Conservation (phyloP, 2,797 vertebrate species). For the Clamator glandarius region DNA sequence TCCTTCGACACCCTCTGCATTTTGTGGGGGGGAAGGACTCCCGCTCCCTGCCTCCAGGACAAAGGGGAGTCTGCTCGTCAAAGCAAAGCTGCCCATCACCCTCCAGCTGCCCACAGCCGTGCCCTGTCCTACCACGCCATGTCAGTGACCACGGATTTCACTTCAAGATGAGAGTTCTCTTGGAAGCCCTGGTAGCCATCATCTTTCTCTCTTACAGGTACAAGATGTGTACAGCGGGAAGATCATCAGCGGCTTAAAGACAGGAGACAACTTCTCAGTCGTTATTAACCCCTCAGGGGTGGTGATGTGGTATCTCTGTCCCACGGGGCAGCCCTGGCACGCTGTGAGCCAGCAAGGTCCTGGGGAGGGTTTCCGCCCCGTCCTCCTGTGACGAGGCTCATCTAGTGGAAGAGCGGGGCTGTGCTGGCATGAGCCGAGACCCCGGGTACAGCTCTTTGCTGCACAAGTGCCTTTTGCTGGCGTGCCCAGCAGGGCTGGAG, state of each 20-base stretch:
- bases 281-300: slow-evolving; percentile 90
- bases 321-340: not conserved
- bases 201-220: slow-evolving; percentile 74
- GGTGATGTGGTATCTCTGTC: slow-evolving; percentile 91
- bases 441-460: accelerated
- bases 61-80: not conserved
- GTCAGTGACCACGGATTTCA: not conserved
- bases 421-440: not conserved
- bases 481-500: not conserved
- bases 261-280: slow-evolving; percentile 83
- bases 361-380: accelerated
- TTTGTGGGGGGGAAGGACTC: not conserved
- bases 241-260: slow-evolving; percentile 69
- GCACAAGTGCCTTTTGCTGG: not conserved
- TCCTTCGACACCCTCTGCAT: not conserved
- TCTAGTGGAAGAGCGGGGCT: not conserved
- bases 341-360: not conserved
- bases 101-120: not conserved
- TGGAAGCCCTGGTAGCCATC: not conserved
- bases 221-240: slow-evolving; percentile 82
- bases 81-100: not conserved
- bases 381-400: not conserved
- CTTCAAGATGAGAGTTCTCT: not conserved
- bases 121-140: accelerated
- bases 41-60: not conserved